Conservation (phyloP, 2,113 vertebrate species). For the Dasyprocta punctata region DNA sequence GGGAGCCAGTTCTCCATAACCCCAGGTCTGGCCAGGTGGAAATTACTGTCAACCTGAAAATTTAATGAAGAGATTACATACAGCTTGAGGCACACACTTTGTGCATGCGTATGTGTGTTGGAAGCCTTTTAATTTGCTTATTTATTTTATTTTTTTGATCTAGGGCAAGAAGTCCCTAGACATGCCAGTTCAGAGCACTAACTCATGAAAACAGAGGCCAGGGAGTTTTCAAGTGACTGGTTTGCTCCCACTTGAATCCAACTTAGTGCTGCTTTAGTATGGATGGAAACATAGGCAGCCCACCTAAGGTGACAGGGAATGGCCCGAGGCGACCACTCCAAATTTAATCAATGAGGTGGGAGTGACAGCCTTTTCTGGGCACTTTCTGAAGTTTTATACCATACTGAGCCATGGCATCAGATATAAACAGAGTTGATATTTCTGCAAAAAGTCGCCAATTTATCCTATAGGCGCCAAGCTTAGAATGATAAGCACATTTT, state of each 20-base stretch:
- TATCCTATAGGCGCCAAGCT: conserved; percentile 66
- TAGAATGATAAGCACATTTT: conserved; percentile 75
- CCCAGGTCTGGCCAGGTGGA: accelerated
- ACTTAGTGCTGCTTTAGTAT: background rate
- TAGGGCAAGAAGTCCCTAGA: background rate
- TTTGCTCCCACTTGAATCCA: background rate
- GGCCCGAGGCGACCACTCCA: background rate
- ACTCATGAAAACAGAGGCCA: background rate
- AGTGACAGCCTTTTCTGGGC: background rate
- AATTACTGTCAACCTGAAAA: background rate
- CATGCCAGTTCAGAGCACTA: background rate
- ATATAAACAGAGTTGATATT: conserved; percentile 50
- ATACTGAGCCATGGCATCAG: conserved; percentile 37
- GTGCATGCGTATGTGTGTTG: background rate
- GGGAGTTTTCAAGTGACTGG: background rate
- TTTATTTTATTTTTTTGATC: background rate
- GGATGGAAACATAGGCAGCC: accelerated
- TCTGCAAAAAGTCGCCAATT: conserved; percentile 51
- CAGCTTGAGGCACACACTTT: background rate
- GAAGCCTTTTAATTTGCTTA: background rate
- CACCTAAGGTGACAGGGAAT: background rate
- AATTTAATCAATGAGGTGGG: background rate
- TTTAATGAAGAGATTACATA: background rate
- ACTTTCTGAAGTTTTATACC: background rate
- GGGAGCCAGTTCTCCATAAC: background rate